Conservation (phyloP, 2,113 vertebrate genomes). For the Sinocyclocheilus grahami region DNA sequence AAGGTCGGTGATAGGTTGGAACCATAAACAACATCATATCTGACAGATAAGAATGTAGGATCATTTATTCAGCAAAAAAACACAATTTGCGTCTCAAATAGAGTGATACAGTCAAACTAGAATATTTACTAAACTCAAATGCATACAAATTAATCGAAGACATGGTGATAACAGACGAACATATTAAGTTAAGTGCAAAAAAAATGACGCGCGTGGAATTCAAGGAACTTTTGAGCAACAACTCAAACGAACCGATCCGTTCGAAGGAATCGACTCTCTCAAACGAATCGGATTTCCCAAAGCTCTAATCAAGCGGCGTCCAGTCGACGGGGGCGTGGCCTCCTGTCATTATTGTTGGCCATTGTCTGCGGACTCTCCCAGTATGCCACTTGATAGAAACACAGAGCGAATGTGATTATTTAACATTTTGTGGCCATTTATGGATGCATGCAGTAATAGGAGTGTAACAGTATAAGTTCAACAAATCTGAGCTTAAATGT, state of each 20-base stretch:
- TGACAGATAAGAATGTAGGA: background rate
- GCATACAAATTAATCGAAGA: too few relatives aligned
- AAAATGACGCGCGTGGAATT: too few relatives aligned
- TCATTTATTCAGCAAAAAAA: background rate
- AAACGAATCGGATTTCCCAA: background rate
- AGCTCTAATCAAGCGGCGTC: background rate
- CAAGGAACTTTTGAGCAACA: background rate
- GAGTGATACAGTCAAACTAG: too few relatives aligned
- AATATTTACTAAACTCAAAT: too few relatives aligned
- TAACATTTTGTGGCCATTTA: background rate
- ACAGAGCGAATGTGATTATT: background rate
- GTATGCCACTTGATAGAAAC: background rate
- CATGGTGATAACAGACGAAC: background rate
- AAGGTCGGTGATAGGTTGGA: too few relatives aligned
- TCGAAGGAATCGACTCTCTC: background rate
- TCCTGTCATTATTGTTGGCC: background rate
- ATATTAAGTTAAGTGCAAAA: too few relatives aligned
- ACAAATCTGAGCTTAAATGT: background rate
- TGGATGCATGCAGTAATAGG: background rate
- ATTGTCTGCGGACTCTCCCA: background rate
- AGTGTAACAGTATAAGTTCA: background rate
- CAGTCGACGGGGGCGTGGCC: background rate
- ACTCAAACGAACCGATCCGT: background rate
- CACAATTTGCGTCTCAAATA: too few relatives aligned
- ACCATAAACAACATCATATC: too few relatives aligned